phyloP scores from a whole-genome alignment of 92 coral and sea anemone species.

The Muricea muricata region DNA sequence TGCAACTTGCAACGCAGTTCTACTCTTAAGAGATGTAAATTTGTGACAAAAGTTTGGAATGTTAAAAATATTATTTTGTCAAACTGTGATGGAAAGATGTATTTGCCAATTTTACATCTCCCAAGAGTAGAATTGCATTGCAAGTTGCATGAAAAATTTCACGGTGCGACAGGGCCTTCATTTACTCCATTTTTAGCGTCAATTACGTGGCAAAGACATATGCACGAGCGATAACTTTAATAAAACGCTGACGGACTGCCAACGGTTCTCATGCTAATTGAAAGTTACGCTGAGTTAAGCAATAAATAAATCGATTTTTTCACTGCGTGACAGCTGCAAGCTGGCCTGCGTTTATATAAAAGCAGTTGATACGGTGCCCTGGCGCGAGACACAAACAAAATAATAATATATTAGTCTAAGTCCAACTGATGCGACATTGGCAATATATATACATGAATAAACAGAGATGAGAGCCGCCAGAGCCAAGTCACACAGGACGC shows the following conservation, averaged over 20 bases:
- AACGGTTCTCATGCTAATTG: slow-evolving; percentile 20
- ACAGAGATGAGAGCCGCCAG: neutral
- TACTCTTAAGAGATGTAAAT: too few relatives aligned
- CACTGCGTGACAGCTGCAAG: slow-evolving; percentile 36
- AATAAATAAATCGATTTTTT: slow-evolving; percentile 39
- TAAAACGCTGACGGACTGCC: slow-evolving; percentile 25
- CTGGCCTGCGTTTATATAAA: neutral
- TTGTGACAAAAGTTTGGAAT: too few relatives aligned
- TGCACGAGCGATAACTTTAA: slow-evolving; percentile 38
- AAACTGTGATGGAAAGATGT: too few relatives aligned
- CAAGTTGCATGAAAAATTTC: too few relatives aligned
- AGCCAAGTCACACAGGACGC: neutral
- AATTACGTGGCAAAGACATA: slow-evolving; percentile 18
- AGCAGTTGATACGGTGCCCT: neutral
- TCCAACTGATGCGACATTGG: neutral
- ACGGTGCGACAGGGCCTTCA: too few relatives aligned
- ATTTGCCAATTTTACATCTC: too few relatives aligned
- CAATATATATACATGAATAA: slow-evolving; percentile 16
- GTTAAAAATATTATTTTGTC: too few relatives aligned
- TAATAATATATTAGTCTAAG: neutral
- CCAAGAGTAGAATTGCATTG: too few relatives aligned
- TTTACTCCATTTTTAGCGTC: too few relatives aligned
- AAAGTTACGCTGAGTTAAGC: slow-evolving; percentile 30
- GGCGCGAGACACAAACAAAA: neutral
- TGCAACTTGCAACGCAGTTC: too few relatives aligned